phyloP scores from a whole-genome alignment of 2,888 invertebrate genomes.

The Nesidiocoris tenuis region DNA sequence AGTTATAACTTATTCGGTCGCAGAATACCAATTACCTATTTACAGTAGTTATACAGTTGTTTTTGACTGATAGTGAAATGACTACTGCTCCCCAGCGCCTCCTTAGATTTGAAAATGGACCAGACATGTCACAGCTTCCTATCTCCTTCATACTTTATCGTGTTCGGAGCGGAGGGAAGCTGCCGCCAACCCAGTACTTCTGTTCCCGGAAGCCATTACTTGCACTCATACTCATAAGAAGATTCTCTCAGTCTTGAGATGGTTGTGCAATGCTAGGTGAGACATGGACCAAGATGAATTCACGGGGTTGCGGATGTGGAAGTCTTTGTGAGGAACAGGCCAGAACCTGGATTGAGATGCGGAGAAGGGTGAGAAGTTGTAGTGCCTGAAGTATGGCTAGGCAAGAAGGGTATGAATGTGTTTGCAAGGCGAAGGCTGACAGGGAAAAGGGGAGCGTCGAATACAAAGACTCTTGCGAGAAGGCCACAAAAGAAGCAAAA shows the following conservation, averaged over 20 bases:
- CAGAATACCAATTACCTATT: too few relatives aligned
- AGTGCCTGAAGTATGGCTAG: neutral
- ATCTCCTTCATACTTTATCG: too few relatives aligned
- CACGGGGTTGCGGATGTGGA: neutral
- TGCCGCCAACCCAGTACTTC: conserved; percentile 14
- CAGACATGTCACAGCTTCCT: too few relatives aligned
- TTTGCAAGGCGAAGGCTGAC: conserved; percentile 28
- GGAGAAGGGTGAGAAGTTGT: neutral
- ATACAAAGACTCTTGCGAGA: conserved; percentile 15
- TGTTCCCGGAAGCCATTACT: conserved; percentile 27
- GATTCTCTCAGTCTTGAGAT: conserved; percentile 3
- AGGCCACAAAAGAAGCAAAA: conserved; percentile 27
- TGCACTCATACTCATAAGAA: conserved; percentile 25
- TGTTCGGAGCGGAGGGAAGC: too few relatives aligned
- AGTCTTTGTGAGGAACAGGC: neutral
- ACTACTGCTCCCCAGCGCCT: too few relatives aligned
- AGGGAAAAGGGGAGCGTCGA: conserved; percentile 9
- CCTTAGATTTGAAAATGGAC: too few relatives aligned
- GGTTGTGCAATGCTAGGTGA: conserved; percentile 4
- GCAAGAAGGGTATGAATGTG: conserved; percentile 29
- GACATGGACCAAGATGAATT: neutral
- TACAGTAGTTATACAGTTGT: too few relatives aligned
- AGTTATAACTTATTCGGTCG: too few relatives aligned
- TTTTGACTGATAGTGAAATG: too few relatives aligned
- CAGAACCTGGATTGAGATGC: neutral